Evolutionary conservation across 2,797 vertebrate species (phyloP).

Genomic region (Ciconia nigra): DNA sequence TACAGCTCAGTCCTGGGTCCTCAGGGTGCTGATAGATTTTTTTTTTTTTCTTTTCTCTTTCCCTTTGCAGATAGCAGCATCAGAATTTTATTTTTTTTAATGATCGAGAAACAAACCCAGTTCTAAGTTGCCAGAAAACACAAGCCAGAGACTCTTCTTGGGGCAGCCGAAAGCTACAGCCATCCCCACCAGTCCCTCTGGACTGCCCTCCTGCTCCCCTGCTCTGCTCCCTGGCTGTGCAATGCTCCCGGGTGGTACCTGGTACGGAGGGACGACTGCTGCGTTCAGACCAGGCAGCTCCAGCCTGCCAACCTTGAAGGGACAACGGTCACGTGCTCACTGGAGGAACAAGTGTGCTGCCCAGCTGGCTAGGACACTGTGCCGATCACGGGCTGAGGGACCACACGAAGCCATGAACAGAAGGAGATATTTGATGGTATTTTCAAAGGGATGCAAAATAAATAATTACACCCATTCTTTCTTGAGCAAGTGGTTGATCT

Average conservation of each 20-base stretch:
- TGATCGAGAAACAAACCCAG: conserved; percentile 51
- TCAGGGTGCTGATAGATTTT: background rate
- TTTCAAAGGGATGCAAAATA: conserved; percentile 40
- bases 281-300: background rate
- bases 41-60: conserved; percentile 56
- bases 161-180: conserved; percentile 49
- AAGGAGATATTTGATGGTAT: background rate
- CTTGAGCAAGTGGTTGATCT: background rate
- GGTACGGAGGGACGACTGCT: rapidly evolving
- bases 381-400: background rate
- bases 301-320: background rate
- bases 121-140: conserved; percentile 78
- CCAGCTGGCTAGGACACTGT: background rate
- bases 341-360: background rate
- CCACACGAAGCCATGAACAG: background rate
- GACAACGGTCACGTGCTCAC: rapidly evolving
- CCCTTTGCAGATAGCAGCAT: conserved; percentile 63
- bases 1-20: background rate
- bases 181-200: background rate
- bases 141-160: conserved; percentile 48
- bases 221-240: background rate
- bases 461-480: background rate
- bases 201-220: background rate
- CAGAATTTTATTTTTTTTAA: background rate
- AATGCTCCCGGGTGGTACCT: background rate